phyloP scores from a whole-genome alignment of 2,888 invertebrate species.

The Pogonocherus hispidulus region DNA sequence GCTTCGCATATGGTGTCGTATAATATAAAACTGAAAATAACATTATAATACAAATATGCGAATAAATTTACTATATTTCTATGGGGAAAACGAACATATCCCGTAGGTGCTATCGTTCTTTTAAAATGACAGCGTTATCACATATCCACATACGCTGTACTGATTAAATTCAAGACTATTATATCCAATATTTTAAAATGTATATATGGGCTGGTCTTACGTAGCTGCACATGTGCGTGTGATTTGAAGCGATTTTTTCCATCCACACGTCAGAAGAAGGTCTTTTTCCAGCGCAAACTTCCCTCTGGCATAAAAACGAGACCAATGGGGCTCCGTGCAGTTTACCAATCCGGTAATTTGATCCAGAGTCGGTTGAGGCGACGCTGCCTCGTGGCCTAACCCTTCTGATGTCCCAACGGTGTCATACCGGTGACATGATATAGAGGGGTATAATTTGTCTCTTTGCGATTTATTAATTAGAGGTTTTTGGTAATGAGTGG shows the following conservation, averaged over 20 bases:
- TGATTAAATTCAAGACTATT: constrained; percentile 67
- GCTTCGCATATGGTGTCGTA: constrained; percentile 42
- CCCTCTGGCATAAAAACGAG: not conserved
- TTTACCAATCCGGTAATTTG: constrained; percentile 13
- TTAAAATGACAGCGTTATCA: constrained; percentile 68
- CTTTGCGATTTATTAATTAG: constrained; percentile 67
- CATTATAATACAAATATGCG: constrained; percentile 61
- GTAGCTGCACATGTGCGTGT: constrained; percentile 60
- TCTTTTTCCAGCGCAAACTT: not conserved
- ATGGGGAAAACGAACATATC: constrained; percentile 63
- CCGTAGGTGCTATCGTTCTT: constrained; percentile 68
- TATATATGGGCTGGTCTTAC: constrained; percentile 54
- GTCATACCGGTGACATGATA: constrained; percentile 63
- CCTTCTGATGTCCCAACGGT: constrained; percentile 62
- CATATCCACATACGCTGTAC: constrained; percentile 64
- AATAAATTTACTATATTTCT: constrained; percentile 66
- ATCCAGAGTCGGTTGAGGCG: constrained; percentile 42
- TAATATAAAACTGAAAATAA: constrained; percentile 54
- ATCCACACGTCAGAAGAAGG: not conserved
- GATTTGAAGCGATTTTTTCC: constrained; percentile 49
- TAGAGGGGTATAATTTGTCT: constrained; percentile 63
- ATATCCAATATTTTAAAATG: constrained; percentile 63
- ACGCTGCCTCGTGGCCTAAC: constrained; percentile 54
- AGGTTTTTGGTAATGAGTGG: constrained; percentile 49
- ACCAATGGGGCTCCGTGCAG: not conserved